Base-by-base conservation (phyloP, 2,797 vertebrate genomes). In the Craterocephalus amniculus region DNA sequence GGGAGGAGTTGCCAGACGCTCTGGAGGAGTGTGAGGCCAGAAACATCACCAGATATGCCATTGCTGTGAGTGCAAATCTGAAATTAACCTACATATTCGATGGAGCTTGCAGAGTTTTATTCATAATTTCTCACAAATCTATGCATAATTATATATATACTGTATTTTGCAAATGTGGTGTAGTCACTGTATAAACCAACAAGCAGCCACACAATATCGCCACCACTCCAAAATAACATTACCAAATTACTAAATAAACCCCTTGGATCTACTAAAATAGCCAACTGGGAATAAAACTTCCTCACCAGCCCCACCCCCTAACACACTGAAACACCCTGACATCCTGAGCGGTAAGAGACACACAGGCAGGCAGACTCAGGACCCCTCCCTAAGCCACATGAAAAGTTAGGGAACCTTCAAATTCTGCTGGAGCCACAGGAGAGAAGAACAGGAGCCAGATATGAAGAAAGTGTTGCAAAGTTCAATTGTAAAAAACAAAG, bases 11-110 rank as follows among this genome's bases (percentile, higher is more conserved):
- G 32, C 90, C 93, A 0, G 91, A 85, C 0, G 96, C 96, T 0
- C 88, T 99, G 72, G 62, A 56, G 0, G 95, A 97, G 84, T 99
- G 97, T 1, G 93, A 97, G 55, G 87, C 83, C 51, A 93, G 94
- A 35, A 96, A 96, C 56, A 94, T 99, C 83, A 98, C 96, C 5
- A 95, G 97, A 91, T 99, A 98, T 0, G 97, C 97, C 78, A 97
- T 99, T 0, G 97, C 97, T 1, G 97, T 99, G 90, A 95, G 96
- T 91, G 43, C n/a, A n/a, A n/a, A n/a, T n/a, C n/a, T n/a, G n/a
- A n/a, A 72, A 45, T 32, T n/a, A 56, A 58, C 67, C 6, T 34
- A 14, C 7, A 13, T 65, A 66, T 66, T 78, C 45, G 64, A 40
- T 14, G 11, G 71, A 59, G 55, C 68, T 64, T 62, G 43, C 4